Evolutionary conservation across 2,797 vertebrate genomes (phyloP).

Genomic region (Cyprinodon diabolis): DNA sequence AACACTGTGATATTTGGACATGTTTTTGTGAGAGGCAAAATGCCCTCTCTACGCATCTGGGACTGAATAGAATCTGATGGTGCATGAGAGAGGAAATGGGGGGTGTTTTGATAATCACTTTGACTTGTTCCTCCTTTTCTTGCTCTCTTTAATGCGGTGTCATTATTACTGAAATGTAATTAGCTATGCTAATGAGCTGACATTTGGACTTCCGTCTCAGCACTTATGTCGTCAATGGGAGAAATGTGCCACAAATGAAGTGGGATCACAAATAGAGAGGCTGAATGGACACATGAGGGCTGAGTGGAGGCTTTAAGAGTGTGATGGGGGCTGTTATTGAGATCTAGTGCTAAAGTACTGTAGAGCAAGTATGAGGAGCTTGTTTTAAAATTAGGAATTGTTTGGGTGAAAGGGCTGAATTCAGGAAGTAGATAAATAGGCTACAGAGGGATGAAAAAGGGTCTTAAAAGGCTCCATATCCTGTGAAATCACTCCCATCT

Average conservation of each 20-base stretch:
- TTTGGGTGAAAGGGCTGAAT: constrained; percentile 60
- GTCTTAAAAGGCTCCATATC: constrained; percentile 50
- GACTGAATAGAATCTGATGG: constrained; percentile 66
- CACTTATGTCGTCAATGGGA: constrained; percentile 64
- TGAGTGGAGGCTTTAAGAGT: constrained; percentile 60
- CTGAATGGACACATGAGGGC: constrained; percentile 65
- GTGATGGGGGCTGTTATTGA: constrained; percentile 66
- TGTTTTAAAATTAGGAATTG: constrained; percentile 71
- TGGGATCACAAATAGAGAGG: constrained; percentile 55
- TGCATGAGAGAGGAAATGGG: constrained; percentile 71
- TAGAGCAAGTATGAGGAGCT: constrained; percentile 57
- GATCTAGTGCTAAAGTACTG: constrained; percentile 58
- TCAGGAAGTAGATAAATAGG: constrained; percentile 62
- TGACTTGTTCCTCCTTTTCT: constrained; percentile 79
- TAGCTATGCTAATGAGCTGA: constrained; percentile 80
- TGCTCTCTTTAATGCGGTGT: constrained; percentile 74
- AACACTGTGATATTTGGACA: constrained; percentile 67
- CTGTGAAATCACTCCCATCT: constrained; percentile 48
- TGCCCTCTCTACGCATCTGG: constrained; percentile 74
- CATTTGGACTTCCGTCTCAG: constrained; percentile 76
- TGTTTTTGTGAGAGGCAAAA: constrained; percentile 60
- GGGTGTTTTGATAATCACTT: constrained; percentile 80
- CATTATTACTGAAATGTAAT: constrained; percentile 82
- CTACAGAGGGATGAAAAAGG: constrained; percentile 30
- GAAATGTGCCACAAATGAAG: constrained; percentile 71